Conservation (phyloP, 2,888 invertebrate species). For the Napeogenes inachia region DNA sequence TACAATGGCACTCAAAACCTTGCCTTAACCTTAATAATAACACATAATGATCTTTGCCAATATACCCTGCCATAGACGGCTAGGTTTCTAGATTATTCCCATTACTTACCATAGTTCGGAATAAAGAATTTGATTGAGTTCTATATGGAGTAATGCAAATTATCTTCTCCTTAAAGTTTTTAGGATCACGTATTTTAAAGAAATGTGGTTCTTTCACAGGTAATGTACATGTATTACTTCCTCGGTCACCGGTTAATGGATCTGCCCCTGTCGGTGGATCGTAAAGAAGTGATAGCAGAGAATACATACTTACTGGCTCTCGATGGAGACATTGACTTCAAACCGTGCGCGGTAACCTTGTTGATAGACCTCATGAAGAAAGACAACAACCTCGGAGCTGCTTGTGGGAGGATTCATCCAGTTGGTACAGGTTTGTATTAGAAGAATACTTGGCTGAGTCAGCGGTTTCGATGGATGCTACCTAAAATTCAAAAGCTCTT, state of each 20-base stretch:
- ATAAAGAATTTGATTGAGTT: too few species aligned
- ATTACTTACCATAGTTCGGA: too few species aligned
- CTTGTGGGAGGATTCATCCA: slow-evolving; percentile 94
- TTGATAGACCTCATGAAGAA: slow-evolving; percentile 92
- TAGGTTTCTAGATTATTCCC: not conserved
- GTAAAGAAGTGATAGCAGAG: slow-evolving; percentile 83
- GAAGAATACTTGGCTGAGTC: not conserved
- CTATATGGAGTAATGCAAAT: slow-evolving; percentile 2
- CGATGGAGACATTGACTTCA: slow-evolving; percentile 94
- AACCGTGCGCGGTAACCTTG: slow-evolving; percentile 85
- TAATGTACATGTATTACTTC: slow-evolving; percentile 96
- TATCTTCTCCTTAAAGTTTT: not conserved
- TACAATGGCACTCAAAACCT: slow-evolving; percentile 13
- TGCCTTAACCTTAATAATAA: slow-evolving; percentile 27
- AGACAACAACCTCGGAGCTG: slow-evolving; percentile 87
- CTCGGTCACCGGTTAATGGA: slow-evolving; percentile 89
- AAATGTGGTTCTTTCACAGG: slow-evolving; percentile 51
- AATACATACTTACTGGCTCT: slow-evolving; percentile 90
- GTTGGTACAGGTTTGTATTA: slow-evolving; percentile 79
- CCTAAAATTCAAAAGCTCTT: too few species aligned
- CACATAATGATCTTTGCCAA: slow-evolving; percentile 15
- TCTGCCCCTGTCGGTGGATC: slow-evolving; percentile 74
- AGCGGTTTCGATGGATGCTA: too few species aligned
- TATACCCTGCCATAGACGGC: not conserved
- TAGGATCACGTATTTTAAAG: not conserved